phyloP scores from a whole-genome alignment of 2,888 invertebrate species.

The Hemicrepidius hirtus region DNA sequence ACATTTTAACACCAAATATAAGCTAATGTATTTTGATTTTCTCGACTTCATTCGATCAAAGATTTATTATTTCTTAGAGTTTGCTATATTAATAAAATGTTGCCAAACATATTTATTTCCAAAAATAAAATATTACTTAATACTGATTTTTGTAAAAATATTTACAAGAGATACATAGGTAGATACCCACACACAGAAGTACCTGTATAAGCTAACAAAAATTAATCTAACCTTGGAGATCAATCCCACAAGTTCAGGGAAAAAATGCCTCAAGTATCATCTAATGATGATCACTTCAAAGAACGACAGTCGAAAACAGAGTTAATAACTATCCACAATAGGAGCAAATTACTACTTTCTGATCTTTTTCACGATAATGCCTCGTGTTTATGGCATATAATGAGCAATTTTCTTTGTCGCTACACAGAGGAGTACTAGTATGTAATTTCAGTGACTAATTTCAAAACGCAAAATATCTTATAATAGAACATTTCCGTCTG shows the following conservation, averaged over 20 bases:
- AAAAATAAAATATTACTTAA: too few relatives aligned
- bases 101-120: too few relatives aligned
- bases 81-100: too few relatives aligned
- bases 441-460: constrained; percentile 49
- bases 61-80: background rate
- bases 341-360: constrained; percentile 58
- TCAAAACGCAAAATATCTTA: constrained; percentile 45
- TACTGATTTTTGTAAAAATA: too few relatives aligned
- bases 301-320: constrained; percentile 60
- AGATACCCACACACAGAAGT: constrained; percentile 9
- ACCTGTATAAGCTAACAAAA: constrained; percentile 17
- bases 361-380: constrained; percentile 56
- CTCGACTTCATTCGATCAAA: too few relatives aligned
- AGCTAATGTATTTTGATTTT: background rate
- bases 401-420: constrained; percentile 59
- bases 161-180: too few relatives aligned
- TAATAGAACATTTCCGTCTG: constrained; percentile 49
- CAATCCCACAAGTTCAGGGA: constrained; percentile 27
- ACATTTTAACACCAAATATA: constrained; percentile 5
- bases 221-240: constrained; percentile 36
- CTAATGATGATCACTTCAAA: constrained; percentile 61
- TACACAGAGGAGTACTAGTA: constrained; percentile 37
- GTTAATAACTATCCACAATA: constrained; percentile 54
- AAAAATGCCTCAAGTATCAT: constrained; percentile 49
- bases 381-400: constrained; percentile 59